These are phyloP conservation scores for Morinoia aosen DNA, from an alignment of 2,888 invertebrate species.

Conservation along the genomic window DNA sequence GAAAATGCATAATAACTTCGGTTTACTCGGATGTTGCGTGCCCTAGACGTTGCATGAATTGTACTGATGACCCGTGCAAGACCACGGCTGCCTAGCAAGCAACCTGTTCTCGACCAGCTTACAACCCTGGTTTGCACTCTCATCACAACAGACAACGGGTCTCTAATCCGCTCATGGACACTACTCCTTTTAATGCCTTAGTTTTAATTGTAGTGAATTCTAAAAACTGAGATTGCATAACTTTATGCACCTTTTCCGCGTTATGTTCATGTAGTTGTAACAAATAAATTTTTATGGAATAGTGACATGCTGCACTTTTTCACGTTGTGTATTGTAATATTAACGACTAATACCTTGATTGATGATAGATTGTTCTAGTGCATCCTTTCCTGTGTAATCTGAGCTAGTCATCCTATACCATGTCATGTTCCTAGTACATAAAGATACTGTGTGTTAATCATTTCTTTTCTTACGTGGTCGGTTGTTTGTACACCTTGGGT, in stretches of 20 bases:
- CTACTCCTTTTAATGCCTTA: not conserved
- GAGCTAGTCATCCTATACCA: not conserved
- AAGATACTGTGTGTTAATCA: not conserved
- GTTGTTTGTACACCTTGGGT: not conserved
- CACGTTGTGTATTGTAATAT: constrained; percentile 24
- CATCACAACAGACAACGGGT: not conserved
- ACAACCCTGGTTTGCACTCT: not conserved
- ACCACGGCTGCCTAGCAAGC: not conserved
- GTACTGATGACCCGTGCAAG: not conserved
- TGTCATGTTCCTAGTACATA: not conserved
- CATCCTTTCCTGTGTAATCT: not conserved
- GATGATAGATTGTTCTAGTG: not conserved
- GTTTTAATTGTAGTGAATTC: not conserved
- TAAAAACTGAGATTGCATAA: not conserved
- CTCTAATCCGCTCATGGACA: not conserved
- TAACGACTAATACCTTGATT: not conserved
- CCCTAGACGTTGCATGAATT: not conserved
- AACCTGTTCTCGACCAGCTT: not conserved
- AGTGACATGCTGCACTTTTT: constrained; percentile 60
- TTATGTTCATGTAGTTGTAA: not conserved
- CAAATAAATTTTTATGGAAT: not conserved
- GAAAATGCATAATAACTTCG: not conserved
- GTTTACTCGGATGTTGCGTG: not conserved
- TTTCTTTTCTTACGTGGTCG: not conserved
- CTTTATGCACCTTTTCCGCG: not conserved